A percentile compares a stretch with the other conserved stretches of the same genome.
These are phyloP conservation scores for Diplogasteroides magnus DNA, from an alignment of 1,140 invertebrate genomes.

Conservation along the genomic window DNA sequence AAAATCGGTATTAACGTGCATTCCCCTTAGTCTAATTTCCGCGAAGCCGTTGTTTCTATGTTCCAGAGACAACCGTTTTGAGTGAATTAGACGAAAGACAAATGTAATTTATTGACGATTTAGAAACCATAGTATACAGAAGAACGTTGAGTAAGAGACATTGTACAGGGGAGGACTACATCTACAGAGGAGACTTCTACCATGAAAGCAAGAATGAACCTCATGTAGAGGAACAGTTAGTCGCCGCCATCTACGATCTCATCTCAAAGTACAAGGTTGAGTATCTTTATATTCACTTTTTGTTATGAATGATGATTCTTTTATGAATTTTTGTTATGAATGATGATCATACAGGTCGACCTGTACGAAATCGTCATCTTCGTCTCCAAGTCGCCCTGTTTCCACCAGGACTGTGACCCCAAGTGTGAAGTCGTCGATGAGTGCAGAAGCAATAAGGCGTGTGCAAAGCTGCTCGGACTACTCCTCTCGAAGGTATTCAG, in stretches of 20 bases:
- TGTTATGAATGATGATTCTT: too few species aligned
- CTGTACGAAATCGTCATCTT: slow-evolving; percentile 55
- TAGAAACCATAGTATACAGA: too few species aligned
- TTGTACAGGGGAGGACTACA: slow-evolving; percentile 54
- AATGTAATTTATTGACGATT: slow-evolving; percentile 15
- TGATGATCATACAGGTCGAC: slow-evolving; percentile 43
- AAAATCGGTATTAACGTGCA: not conserved
- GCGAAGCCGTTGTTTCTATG: too few species aligned
- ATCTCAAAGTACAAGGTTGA: slow-evolving; percentile 55
- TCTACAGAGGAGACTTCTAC: slow-evolving; percentile 55
- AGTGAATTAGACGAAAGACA: too few species aligned
- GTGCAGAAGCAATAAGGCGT: slow-evolving; percentile 54
- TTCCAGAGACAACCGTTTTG: too few species aligned
- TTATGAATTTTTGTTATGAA: too few species aligned
- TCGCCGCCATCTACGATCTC: slow-evolving; percentile 54
- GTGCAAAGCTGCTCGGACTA: slow-evolving; percentile 50
- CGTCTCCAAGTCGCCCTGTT: slow-evolving; percentile 53
- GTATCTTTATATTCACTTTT: too few species aligned
- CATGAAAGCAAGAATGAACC: slow-evolving; percentile 53
- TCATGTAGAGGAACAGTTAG: slow-evolving; percentile 53
- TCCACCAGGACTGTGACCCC: slow-evolving; percentile 55
- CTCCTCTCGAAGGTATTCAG: slow-evolving; percentile 45
- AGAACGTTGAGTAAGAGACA: too few species aligned
- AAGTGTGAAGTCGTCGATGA: slow-evolving; percentile 55
- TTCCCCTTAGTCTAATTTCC: too few species aligned